These are phyloP conservation scores for Daubentonia madagascariensis DNA, from an alignment of 2,113 vertebrate genomes.

Conservation along the genomic window DNA sequence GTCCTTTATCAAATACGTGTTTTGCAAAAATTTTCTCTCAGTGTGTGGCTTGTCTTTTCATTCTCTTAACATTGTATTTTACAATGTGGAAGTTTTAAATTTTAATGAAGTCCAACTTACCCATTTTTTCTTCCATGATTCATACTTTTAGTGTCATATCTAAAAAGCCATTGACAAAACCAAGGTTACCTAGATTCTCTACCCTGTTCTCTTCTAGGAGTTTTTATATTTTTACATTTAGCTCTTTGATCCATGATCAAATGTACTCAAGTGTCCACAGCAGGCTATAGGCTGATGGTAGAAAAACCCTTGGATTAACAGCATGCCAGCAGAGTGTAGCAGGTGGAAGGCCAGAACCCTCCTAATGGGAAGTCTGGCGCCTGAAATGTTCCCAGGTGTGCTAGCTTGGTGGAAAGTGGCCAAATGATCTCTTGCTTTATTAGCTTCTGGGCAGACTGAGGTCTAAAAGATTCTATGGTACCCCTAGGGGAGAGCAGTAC, in stretches of 20 bases:
- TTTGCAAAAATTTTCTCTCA: background rate
- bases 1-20: background rate
- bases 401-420: background rate
- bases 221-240: background rate
- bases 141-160: background rate
- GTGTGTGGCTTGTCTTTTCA: background rate
- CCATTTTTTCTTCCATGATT: background rate
- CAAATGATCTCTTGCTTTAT: background rate
- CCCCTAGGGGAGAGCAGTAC: background rate
- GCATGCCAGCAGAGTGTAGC: background rate
- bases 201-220: background rate
- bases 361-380: background rate
- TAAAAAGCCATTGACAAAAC: background rate
- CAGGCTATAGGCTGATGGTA: background rate
- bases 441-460: background rate
- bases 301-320: background rate
- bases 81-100: background rate
- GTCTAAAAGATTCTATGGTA: background rate
- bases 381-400: background rate
- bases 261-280: background rate
- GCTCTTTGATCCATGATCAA: background rate
- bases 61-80: background rate
- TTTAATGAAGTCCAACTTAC: background rate
- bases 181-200: background rate
- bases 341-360: background rate